Base-by-base conservation (phyloP, 2,797 vertebrate species). In the Sebastes oblongus region DNA sequence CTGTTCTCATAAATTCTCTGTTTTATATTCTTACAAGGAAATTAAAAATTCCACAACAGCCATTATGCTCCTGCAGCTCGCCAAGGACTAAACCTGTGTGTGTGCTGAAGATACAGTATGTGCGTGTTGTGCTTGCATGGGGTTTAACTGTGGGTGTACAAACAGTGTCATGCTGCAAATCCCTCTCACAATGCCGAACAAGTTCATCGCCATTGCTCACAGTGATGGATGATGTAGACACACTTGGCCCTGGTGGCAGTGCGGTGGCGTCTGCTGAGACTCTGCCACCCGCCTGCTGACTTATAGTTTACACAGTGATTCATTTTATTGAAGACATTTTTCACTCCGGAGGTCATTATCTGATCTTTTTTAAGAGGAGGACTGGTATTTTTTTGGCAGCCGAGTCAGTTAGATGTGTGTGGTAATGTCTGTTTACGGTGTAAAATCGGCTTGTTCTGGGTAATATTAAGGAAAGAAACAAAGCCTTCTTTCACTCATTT, bases 71-170 rank as follows among this genome's bases (percentile, higher is more conserved):
- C 54, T 55, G 58, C 50, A n/a, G 39, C 25, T 60, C 30, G 60
- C 66, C 66, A 78, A 36, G 74, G 18, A 71, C 16, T 25, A 50
- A 24, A 70, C 20, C 4, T 24, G 64, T 70, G 60, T 42, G 50
- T 74, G 75, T 61, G 59, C 42, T 46, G 16, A 46, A 46, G 42
- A 46, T 67, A 6, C 36, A 39, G 36, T 39, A 42, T 20, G 32
- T 72, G 12, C 32, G 71, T 84, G 78, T 77, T 78, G 72, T 82
- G 81, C 82, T 86, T 84, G 81, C 77, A 75, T 27, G 75, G 60
- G 81, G 81, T 87, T 93, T 85, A 89, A 84, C 84, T 70, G 74
- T 74, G 61, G 75, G 81, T 92, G 89, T 87, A 83, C 86, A 93
- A 88, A 90, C 82, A 77, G 54, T 84, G 89, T 88, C 83, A 75